Base-by-base conservation (phyloP, 1,140 invertebrate genomes). In the Scaptodrosophila lebanonensis region DNA sequence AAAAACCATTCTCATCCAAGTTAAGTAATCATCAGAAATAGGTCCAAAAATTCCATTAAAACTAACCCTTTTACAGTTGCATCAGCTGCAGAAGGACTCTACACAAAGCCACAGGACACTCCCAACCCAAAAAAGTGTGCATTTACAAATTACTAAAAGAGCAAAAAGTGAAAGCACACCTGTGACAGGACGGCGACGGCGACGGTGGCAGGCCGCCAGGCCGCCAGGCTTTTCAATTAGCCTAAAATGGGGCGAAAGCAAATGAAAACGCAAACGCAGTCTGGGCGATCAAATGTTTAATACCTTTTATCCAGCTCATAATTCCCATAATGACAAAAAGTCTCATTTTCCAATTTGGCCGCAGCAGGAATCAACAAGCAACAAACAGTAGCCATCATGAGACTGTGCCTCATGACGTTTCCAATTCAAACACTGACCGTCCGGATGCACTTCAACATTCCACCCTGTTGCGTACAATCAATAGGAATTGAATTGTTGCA, bases 381-480 rank as follows among this genome's bases (percentile, higher is more conserved):
- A 40, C 38, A 49, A 56, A 50, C 64, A 32, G 16, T 22, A 32
- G n/a, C 29, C 9, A 2, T 12, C 35, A 54, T 12, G 20, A 27
- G 30, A 6, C 29, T 27, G 32, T 17, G 30, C 40, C 44, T 11
- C 47, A 52, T 51, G 44, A 45, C 36, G 38, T 35, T 39, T 25
- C 60, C 40, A 3, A 25, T 25, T 4, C 8, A 25, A 8, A 25
- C 22, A 54, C 75, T 82, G 75, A 82, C 75, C 75, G 82, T 53
- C 75, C 77, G 72, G 72, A 83, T 83, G 77, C 79, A 83, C 79
- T 84, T 84, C 79, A 84, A 84, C 79, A 79, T 84, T 84, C 79
- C 79, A 84, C 79, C 79, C 79, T 84, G 70, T 82, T 84, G 79
- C 79, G 79, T 79, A 79, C 58, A 70, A 72, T 67, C 54, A 59